Evolutionary conservation across 2,797 vertebrate species (phyloP), one percentile per base, ranked within the genome.

Genomic region (Lagocephalus sceleratus): DNA sequence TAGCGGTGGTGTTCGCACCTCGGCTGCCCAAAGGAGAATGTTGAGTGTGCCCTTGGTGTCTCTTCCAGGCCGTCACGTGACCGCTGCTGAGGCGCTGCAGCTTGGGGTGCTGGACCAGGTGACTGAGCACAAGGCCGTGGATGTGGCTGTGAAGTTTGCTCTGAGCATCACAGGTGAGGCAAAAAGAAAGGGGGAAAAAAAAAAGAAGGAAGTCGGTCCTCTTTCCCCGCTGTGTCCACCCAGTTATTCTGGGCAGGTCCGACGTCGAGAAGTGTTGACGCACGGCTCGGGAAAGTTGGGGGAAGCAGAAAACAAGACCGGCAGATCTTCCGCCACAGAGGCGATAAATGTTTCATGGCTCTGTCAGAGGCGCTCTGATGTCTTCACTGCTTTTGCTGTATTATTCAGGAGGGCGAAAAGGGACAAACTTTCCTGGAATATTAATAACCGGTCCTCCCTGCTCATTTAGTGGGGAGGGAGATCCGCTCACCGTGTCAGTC

Each of bases 51-150:
- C 63, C 66, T 87, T 75, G 42, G 66, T 54, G 64, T 83, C 57
- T 71, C 51, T 40, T 47, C 20, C 83, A 98, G 96, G 96, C 54
- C 93, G 87, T 62, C 85, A 86, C 40, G 44, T 97, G 77, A 75
- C 78, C 21, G 93, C 94, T 16, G 50, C 81, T 6, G 93, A 97
- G 84, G 97, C 94, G 0, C 84, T 94, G 68, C 90, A 90, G 55
- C 89, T 99, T 35, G 94, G 94, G 49, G 82, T 98, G 35, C 78
- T 97, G 54, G 95, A 97, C 85, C 84, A 90, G 76, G 66, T 96
- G 39, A 92, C 91, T 10, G 88, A 93, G 60, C 79, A 84, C 51
- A 87, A 91, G 62, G 73, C 85, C 1, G 49, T 89, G 47, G 91
- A 94, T 47, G 82, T 79, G 63, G 94, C 94, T 42, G 78, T 96